Percentiles rank a stretch among this genome's conserved stretches.
These are phyloP conservation scores for Trachelipus rathkii DNA, from an alignment of 1,140 invertebrate genomes.

Conservation along the genomic window DNA sequence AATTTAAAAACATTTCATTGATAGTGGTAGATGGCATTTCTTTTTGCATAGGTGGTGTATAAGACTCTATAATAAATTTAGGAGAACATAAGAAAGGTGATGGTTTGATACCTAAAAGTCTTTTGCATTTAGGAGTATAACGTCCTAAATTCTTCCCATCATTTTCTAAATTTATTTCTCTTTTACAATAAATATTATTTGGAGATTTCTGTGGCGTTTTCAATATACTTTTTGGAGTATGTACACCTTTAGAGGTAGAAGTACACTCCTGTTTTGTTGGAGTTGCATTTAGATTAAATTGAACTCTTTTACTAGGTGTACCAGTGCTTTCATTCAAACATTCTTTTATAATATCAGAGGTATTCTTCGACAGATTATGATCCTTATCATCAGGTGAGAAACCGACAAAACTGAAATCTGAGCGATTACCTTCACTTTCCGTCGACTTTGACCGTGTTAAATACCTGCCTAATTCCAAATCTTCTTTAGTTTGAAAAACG, in stretches of 20 bases:
- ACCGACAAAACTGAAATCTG: too few relatives aligned
- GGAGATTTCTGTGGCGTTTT: background rate
- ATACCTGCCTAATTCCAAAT: too few relatives aligned
- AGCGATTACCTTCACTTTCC: too few relatives aligned
- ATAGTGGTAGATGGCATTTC: background rate
- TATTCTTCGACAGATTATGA: too few relatives aligned
- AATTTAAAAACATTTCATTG: background rate
- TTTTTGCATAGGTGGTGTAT: background rate
- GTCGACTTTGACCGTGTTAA: too few relatives aligned
- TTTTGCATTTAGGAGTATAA: background rate
- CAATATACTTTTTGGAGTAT: conserved; percentile 5
- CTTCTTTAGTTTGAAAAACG: too few relatives aligned
- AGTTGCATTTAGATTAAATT: background rate
- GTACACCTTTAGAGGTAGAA: background rate
- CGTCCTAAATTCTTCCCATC: too few relatives aligned
- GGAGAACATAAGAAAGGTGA: background rate
- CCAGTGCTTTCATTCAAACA: background rate
- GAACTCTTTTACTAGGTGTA: background rate
- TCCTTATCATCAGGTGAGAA: too few relatives aligned
- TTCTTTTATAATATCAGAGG: too few relatives aligned
- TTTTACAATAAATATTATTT: background rate
- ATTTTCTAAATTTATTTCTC: background rate
- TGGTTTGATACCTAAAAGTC: background rate
- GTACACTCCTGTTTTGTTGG: background rate
- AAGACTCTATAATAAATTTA: background rate